Base-by-base conservation (phyloP, 2,113 vertebrate genomes). In the Tragelaphus imberbis region DNA sequence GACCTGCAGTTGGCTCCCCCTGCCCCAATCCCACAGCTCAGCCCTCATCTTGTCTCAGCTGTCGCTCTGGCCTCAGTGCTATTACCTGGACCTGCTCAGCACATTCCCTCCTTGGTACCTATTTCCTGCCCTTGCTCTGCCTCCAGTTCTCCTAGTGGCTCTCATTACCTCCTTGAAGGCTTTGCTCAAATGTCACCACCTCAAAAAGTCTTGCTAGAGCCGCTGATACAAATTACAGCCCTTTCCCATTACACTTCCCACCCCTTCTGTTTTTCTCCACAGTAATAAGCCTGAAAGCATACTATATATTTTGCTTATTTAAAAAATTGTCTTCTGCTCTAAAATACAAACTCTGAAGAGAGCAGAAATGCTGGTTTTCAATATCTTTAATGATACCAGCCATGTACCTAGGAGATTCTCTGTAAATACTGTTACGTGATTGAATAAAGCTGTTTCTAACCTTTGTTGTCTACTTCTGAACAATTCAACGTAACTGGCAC, bases 291-390 rank as follows among this genome's bases (percentile, higher is more conserved):
- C 15, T 71, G 19, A 93, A 90, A 87, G 61, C n/a, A 88, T 40
- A 82, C 12, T 53, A 75, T 16, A 23, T 56, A 89, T 77, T 93
- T 93, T 90, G 82, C 30, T 91, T 82, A 65, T 56, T 87, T 92
- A 23, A 91, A 90, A 95, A 95, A 87, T 14, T 80, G 13, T 56
- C 65, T 94, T 94, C 53, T 94, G 47, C 30, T 94, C 59, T 95
- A 27, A 49, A 77, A 87, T 59, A 91, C 21, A 93, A 92, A 91
- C 49, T 40, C 79, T 7, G 7, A n/a, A 17, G 19, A 92, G 47
- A 27, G 5, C 25, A 86, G 47, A 84, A 75, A 51, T 14, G 75
- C 79, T 59, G 80, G 28, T 75, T 93, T 91, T 13, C n/a, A 75
- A 49, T 61, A 47, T 30, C 21, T 90, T 79, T n/a, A 61, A 87